phyloP scores from a whole-genome alignment of 2,113 vertebrate genomes.

The Pseudorectes ferrugineus region DNA sequence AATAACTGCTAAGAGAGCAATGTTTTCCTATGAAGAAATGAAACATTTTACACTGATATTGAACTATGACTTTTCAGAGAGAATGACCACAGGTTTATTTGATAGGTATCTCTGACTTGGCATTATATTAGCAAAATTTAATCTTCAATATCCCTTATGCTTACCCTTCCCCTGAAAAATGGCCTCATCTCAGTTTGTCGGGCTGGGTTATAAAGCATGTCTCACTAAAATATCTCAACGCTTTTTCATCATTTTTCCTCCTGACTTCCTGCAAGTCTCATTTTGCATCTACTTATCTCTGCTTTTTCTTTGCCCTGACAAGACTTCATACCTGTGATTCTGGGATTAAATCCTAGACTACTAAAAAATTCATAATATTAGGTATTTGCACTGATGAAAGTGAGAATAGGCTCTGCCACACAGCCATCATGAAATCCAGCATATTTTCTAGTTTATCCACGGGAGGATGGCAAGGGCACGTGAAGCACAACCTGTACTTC shows the following conservation, averaged over 20 bases:
- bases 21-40: not conserved
- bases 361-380: not conserved
- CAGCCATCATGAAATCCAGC: not conserved
- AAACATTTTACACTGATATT: not conserved
- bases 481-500: not conserved
- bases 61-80: not conserved
- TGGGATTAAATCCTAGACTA: not conserved
- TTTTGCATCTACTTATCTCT: not conserved
- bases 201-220: constrained; percentile 4
- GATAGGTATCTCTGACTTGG: not conserved
- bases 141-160: not conserved
- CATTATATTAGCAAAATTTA: constrained; percentile 26
- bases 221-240: not conserved
- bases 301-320: not conserved
- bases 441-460: not conserved
- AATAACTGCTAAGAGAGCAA: not conserved
- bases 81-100: constrained; percentile 20
- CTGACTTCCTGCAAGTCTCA: not conserved
- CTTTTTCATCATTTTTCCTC: not conserved
- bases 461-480: accelerated
- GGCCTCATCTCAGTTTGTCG: not conserved
- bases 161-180: not conserved
- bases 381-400: not conserved
- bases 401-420: not conserved
- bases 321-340: not conserved